Percentiles rank a stretch among this genome's conserved stretches.
These are phyloP conservation scores for Eilema depressum DNA, from an alignment of 2,888 invertebrate species.

Conservation along the genomic window DNA sequence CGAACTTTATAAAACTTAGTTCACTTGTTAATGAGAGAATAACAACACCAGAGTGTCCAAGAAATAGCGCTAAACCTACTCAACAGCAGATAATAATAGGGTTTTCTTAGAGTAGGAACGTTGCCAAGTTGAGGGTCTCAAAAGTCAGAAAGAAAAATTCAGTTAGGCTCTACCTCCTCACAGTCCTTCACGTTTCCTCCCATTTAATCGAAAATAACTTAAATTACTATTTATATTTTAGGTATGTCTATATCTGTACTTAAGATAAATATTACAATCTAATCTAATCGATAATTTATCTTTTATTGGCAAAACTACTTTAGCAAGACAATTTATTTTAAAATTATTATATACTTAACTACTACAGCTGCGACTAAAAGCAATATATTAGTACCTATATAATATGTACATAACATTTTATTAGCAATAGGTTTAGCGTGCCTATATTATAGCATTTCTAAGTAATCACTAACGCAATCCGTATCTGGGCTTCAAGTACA, in stretches of 20 bases:
- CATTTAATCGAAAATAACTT: neutral
- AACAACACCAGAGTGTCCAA: too few species aligned
- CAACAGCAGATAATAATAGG: too few species aligned
- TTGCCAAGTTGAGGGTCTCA: too few species aligned
- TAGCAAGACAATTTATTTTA: neutral
- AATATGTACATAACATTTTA: neutral
- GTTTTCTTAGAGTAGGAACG: too few species aligned
- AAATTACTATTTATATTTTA: neutral
- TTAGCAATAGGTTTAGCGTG: neutral
- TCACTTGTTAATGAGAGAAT: too few species aligned
- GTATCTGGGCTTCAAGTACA: neutral
- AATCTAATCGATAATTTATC: neutral
- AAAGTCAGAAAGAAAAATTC: too few species aligned
- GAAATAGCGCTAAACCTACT: too few species aligned
- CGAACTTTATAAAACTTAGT: too few species aligned
- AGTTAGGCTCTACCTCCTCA: too few species aligned
- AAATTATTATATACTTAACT: neutral
- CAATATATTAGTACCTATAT: neutral
- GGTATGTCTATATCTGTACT: neutral
- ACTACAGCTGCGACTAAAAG: neutral
- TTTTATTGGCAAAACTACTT: neutral
- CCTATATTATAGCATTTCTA: neutral
- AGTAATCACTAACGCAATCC: conserved; percentile 9
- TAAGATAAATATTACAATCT: neutral
- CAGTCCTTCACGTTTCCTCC: neutral